phyloP scores from a whole-genome alignment of 2,888 invertebrate species.

The Melanophora roralis region DNA sequence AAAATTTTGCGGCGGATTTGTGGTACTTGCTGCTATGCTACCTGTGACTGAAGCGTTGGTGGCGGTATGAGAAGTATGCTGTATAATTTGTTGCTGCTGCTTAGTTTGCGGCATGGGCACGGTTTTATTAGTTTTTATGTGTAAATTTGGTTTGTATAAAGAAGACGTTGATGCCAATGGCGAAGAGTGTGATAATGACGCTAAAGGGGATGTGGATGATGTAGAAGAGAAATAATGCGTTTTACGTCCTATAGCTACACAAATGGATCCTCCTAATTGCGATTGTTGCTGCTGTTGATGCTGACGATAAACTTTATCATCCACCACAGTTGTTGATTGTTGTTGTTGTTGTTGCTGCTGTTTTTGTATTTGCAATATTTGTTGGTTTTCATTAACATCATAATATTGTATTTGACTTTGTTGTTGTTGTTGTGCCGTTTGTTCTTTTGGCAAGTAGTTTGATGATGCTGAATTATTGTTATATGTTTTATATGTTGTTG shows the following conservation, averaged over 20 bases:
- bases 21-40: neutral
- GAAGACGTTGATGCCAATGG: constrained; percentile 62
- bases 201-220: constrained; percentile 63
- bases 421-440: constrained; percentile 57
- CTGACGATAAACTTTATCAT: constrained; percentile 56
- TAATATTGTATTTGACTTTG: constrained; percentile 65
- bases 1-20: constrained; percentile 60
- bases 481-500: constrained; percentile 36
- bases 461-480: constrained; percentile 31
- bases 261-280: constrained; percentile 30
- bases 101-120: constrained; percentile 62
- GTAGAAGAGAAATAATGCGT: constrained; percentile 50
- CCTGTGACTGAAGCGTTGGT: neutral
- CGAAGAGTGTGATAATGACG: constrained; percentile 63
- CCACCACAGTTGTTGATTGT: constrained; percentile 60
- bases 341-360: constrained; percentile 52
- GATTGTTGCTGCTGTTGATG: constrained; percentile 58
- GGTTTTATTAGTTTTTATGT: constrained; percentile 42
- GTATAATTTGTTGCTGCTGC: constrained; percentile 62
- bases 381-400: constrained; percentile 65
- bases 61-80: constrained; percentile 59
- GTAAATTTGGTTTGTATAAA: constrained; percentile 42
- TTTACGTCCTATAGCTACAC: constrained; percentile 42
- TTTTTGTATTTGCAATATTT: constrained; percentile 62
- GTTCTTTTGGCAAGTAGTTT: constrained; percentile 54